Base-by-base conservation (phyloP, 2,888 invertebrate species). In the Osmoderma eremita region DNA sequence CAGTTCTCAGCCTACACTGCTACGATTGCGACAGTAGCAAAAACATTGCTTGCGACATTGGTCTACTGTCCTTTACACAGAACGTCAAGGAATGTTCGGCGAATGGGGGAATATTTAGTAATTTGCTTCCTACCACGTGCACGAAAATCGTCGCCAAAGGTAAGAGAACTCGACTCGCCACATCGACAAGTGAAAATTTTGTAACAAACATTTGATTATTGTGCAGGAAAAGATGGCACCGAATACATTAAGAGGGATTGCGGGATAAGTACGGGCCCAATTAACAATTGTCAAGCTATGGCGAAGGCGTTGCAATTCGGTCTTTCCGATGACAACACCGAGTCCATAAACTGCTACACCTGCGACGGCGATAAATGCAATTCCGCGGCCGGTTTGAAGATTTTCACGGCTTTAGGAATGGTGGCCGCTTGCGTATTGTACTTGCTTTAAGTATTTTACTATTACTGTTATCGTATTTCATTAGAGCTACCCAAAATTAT, bases 321-420 rank as follows among this genome's bases (percentile, higher is more conserved):
- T 13, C 73, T 73, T 38, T 67, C 71, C 42, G 72, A 74, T 54
- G 65, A 72, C 0, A 64, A 75, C 0, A 49, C 74, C 39, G 51
- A 73, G 6, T 41, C 54, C n/a, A 41, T 73, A 15, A 62, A 71
- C 13, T 80, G 80, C 70, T 74, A 69, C 62, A 76, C 77, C 36
- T 80, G 80, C 72, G 75, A 78, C 45, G 73, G 73, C 3, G 80
- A 80, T 63, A 78, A 79, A 63, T 80, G 80, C 67, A 80, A 80
- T 63, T 78, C 79, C 2, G 78, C 79, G 18, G 41, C 68, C 61
- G 63, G 76, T 67, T 58, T 63, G 70, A 36, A 68, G 72, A 22
- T 74, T 69, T 70, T 73, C 54, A 73, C 77, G 3, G 50, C 79
- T 18, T 20, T 78, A 24, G 77, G 77, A 30, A 54, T 80, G 12